Conservation (phyloP, 2,113 vertebrate genomes). For the Sinocyclocheilus grahami region DNA sequence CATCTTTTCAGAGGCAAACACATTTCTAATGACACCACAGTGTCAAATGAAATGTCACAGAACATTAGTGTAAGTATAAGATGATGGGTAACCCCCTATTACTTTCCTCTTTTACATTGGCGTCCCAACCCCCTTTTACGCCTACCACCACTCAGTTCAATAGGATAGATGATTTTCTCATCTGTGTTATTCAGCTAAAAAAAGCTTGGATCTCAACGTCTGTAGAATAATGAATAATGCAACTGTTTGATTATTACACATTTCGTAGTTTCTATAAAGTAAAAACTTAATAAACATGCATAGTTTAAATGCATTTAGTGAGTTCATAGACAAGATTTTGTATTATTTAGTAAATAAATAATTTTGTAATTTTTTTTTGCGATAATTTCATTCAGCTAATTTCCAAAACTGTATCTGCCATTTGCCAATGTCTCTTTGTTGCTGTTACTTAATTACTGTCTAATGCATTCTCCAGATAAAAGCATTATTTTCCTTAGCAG, state of each 20-base stretch:
- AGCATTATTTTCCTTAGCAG: background rate
- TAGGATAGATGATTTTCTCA: background rate
- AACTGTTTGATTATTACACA: background rate
- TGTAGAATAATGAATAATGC: background rate
- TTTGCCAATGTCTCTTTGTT: background rate
- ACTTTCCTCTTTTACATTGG: background rate
- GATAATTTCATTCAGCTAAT: background rate
- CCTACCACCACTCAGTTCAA: background rate
- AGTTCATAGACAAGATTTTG: background rate
- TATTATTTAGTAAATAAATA: background rate
- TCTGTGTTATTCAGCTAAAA: background rate
- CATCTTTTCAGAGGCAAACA: constrained; percentile 29
- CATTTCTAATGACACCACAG: constrained; percentile 32
- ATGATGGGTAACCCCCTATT: background rate
- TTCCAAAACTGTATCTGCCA: background rate
- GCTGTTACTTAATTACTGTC: constrained; percentile 6
- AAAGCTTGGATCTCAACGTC: background rate
- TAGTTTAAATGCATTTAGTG: background rate
- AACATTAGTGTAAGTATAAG: constrained; percentile 28
- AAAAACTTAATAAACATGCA: background rate
- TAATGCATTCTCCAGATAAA: constrained; percentile 1
- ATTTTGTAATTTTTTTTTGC: too few relatives aligned
- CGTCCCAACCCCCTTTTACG: background rate
- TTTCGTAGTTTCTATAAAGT: background rate
- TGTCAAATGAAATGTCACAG: constrained; percentile 45